Percentiles rank a stretch among this genome's conserved stretches.
These are phyloP conservation scores for Rhynchotus rufescens DNA, from an alignment of 2,797 vertebrate species.

Conservation along the genomic window DNA sequence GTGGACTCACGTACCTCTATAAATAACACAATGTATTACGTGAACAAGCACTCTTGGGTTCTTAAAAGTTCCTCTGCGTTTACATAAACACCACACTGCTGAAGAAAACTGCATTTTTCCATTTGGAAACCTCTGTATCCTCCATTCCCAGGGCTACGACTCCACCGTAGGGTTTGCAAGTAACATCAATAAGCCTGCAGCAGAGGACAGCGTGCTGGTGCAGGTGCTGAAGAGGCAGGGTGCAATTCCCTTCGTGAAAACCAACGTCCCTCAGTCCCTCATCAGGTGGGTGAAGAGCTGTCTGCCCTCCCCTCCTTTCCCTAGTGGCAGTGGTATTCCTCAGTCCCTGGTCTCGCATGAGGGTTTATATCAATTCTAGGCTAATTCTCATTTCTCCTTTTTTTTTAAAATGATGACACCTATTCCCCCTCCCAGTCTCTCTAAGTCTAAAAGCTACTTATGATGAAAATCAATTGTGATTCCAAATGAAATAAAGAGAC, in stretches of 20 bases:
- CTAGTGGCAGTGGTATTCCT: rapidly evolving
- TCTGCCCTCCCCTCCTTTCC: neutral
- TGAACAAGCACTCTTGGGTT: neutral
- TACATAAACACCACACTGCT: neutral
- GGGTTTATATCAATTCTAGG: neutral
- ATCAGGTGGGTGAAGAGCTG: constrained; percentile 79
- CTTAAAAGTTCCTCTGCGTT: neutral
- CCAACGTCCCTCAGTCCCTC: constrained; percentile 91
- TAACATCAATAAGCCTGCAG: constrained; percentile 78
- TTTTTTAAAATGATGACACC: neutral
- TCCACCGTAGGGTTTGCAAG: constrained; percentile 83
- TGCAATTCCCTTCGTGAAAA: constrained; percentile 92
- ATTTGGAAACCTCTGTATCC: neutral
- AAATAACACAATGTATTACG: neutral
- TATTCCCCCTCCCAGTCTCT: neutral
- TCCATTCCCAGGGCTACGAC: constrained; percentile 81
- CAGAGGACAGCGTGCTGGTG: constrained; percentile 87
- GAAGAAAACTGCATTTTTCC: neutral
- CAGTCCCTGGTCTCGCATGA: neutral
- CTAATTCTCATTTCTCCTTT: neutral
- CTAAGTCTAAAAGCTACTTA: neutral
- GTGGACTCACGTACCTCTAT: rapidly evolving
- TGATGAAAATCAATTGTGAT: neutral
- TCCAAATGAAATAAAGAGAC: neutral
- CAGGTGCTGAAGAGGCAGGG: constrained; percentile 93